These are phyloP conservation scores for Campaea margaritaria DNA, from an alignment of 2,888 invertebrate species.

Conservation along the genomic window DNA sequence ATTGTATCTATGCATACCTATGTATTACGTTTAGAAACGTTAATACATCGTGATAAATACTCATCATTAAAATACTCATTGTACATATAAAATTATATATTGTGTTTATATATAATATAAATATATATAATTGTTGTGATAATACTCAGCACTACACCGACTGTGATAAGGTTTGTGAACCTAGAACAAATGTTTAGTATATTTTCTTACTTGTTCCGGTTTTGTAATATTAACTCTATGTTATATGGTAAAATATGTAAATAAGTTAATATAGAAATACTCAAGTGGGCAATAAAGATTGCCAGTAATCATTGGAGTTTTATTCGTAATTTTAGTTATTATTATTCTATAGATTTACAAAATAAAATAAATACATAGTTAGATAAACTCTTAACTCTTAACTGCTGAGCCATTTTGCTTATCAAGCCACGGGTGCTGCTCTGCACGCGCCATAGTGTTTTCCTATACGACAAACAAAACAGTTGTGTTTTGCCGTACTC, in stretches of 20 bases:
- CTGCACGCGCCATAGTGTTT: too few species aligned
- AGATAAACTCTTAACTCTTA: too few species aligned
- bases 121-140: conserved; percentile 9
- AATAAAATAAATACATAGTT: too few species aligned
- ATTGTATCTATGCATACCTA: too few species aligned
- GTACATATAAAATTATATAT: too few species aligned
- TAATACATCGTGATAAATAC: neutral
- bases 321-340: conserved; percentile 4
- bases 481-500: too few species aligned
- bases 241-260: neutral
- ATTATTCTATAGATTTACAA: too few species aligned
- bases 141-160: conserved; percentile 50
- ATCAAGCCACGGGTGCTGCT: too few species aligned
- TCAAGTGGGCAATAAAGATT: conserved; percentile 54
- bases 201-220: conserved; percentile 2
- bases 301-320: conserved; percentile 29
- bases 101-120: neutral
- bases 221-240: conserved; percentile 2
- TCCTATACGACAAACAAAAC: too few species aligned
- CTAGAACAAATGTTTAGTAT: conserved; percentile 2
- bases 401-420: too few species aligned
- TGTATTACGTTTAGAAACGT: too few species aligned
- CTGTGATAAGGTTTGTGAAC: conserved; percentile 21
- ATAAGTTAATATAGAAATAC: conserved; percentile 8
- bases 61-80: conserved; percentile 5